Evolutionary conservation across 1,140 invertebrate species (phyloP).

Genomic region (Formica exsecta): DNA sequence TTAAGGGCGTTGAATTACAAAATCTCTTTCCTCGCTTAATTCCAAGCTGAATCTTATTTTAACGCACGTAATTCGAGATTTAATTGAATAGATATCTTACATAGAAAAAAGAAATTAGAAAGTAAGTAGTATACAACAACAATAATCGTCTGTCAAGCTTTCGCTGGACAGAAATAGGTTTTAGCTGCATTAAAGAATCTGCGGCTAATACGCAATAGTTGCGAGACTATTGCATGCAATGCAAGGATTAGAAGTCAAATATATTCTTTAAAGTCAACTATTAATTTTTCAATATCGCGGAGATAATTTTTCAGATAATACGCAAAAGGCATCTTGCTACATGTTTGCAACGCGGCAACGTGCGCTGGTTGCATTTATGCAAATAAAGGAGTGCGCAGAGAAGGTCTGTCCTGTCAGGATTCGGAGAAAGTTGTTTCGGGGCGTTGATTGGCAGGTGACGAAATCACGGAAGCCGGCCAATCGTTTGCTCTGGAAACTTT

Average conservation of each 20-base stretch:
- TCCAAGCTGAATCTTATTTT: neutral
- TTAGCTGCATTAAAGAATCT: neutral
- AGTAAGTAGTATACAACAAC: constrained; percentile 10
- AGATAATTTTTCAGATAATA: neutral
- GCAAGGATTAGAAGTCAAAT: constrained; percentile 23
- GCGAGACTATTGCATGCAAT: neutral
- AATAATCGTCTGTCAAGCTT: constrained; percentile 40
- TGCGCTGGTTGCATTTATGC: constrained; percentile 65
- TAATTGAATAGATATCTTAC: constrained; percentile 32
- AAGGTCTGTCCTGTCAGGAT: constrained; percentile 74
- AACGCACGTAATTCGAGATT: neutral
- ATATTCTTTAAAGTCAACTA: neutral
- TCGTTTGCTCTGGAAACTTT: constrained; percentile 79
- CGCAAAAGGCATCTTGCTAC: neutral
- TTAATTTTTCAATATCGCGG: neutral
- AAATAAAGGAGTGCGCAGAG: constrained; percentile 39
- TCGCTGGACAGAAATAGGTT: constrained; percentile 36
- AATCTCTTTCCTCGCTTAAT: neutral
- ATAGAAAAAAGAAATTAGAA: constrained; percentile 49
- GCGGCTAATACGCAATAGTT: neutral
- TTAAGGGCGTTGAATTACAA: neutral
- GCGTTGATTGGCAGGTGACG: constrained; percentile 79
- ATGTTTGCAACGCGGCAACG: neutral
- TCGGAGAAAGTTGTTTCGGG: constrained; percentile 81
- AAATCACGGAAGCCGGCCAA: constrained; percentile 80